Conservation (phyloP, 2,888 invertebrate species). For the Stenoptilia bipunctidactyla region DNA sequence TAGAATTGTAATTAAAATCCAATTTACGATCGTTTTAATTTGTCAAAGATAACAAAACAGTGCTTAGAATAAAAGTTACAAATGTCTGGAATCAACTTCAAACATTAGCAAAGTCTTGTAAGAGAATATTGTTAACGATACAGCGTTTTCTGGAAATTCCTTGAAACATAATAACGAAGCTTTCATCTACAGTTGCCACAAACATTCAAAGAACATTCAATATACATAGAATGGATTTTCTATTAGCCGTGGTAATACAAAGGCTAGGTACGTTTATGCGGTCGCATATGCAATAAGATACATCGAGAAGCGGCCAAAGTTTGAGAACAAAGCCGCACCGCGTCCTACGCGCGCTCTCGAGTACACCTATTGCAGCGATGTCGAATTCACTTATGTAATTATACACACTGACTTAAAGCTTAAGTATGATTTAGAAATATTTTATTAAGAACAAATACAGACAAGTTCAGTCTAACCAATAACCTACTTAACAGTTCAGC, state of each 20-base stretch:
- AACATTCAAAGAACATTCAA: neutral
- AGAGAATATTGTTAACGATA: no score
- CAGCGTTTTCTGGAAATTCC: no score
- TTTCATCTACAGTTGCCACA: no score
- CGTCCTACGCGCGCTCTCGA: conserved; percentile 34
- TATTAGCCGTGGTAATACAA: conserved; percentile 1
- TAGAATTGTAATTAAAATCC: conserved; percentile 55
- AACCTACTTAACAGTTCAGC: no score
- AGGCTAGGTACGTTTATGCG: conserved; percentile 26
- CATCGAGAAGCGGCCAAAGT: conserved; percentile 50
- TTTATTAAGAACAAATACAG: no score
- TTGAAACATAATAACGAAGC: no score
- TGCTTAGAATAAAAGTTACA: no score
- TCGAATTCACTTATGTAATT: conserved; percentile 50
- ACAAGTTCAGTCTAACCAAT: no score
- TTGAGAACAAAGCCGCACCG: conserved; percentile 57
- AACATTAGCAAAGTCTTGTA: no score
- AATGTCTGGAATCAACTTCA: no score
- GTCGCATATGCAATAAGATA: conserved; percentile 51
- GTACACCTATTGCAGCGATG: conserved; percentile 48
- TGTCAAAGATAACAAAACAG: no score
- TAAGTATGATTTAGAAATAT: no score
- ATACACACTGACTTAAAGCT: neutral
- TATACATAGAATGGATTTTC: conserved; percentile 5
- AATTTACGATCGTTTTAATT: conserved; percentile 16